Evolutionary conservation across 2,797 vertebrate genomes (phyloP).

Genomic region (Diceros bicornis): DNA sequence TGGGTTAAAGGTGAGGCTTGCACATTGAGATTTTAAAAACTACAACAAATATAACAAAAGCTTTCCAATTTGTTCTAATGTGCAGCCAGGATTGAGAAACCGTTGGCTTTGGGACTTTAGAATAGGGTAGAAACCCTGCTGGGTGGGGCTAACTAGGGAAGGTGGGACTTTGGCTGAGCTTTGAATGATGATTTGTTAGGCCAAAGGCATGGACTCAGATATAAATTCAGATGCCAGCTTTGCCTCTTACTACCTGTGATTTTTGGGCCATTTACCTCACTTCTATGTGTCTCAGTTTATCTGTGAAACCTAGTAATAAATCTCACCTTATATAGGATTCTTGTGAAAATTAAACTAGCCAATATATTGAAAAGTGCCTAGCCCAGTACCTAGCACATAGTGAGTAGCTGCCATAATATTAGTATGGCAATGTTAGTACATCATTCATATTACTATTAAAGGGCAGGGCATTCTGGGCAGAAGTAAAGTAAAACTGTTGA

Average conservation of each 20-base stretch:
- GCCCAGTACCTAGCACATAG: background rate
- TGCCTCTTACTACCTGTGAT: background rate
- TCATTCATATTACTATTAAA: background rate
- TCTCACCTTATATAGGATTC: background rate
- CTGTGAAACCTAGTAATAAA: background rate
- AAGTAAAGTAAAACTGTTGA: background rate
- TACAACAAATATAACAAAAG: background rate
- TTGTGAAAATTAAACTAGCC: background rate
- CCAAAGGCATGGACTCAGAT: background rate
- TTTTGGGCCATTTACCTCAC: background rate
- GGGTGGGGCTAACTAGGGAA: background rate
- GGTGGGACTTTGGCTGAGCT: background rate
- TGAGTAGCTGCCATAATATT: background rate
- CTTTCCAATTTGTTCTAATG: background rate
- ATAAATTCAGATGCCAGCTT: background rate
- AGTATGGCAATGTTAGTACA: background rate
- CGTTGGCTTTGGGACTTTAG: background rate
- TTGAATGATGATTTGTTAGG: background rate
- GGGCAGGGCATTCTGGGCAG: background rate
- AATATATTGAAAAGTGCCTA: background rate
- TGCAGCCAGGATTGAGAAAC: background rate
- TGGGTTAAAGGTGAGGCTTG: background rate
- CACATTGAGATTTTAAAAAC: background rate
- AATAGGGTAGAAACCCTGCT: background rate
- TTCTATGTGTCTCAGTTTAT: background rate